phyloP scores from a whole-genome alignment of 2,888 invertebrate genomes.

The Eueremaeus valkanovi region DNA sequence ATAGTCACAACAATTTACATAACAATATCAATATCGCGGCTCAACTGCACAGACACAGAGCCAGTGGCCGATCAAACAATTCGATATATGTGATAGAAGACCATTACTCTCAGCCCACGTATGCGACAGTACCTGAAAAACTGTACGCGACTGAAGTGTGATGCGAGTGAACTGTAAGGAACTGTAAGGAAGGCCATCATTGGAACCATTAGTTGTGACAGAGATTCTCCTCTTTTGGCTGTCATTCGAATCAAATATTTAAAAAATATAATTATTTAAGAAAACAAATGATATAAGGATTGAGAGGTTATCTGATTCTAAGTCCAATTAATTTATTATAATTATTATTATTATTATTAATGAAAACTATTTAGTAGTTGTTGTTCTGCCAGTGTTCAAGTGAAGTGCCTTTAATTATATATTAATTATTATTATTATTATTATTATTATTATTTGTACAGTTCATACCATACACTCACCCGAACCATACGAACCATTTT shows the following conservation, averaged over 20 bases:
- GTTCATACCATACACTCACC: background rate
- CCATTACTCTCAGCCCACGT: slow-evolving; percentile 42
- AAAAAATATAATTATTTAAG: slow-evolving; percentile 28
- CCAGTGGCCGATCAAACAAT: slow-evolving; percentile 34
- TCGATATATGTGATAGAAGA: slow-evolving; percentile 46
- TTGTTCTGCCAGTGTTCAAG: slow-evolving; percentile 19
- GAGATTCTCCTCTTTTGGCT: background rate
- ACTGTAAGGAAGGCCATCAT: background rate
- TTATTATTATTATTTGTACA: slow-evolving; percentile 3
- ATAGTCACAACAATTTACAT: slow-evolving; percentile 30
- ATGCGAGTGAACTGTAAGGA: background rate
- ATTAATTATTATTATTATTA: background rate
- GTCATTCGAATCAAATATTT: no score
- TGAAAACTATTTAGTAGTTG: slow-evolving; percentile 5
- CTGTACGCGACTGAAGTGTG: slow-evolving; percentile 45
- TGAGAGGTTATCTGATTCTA: slow-evolving; percentile 3
- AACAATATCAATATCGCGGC: slow-evolving; percentile 40
- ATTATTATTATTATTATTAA: slow-evolving; percentile 21
- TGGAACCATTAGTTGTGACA: background rate
- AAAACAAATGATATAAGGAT: background rate
- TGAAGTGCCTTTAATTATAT: slow-evolving; percentile 27
- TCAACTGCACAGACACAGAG: slow-evolving; percentile 24
- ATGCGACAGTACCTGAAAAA: slow-evolving; percentile 40
- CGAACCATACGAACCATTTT: background rate
- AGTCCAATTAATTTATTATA: slow-evolving; percentile 23